Evolutionary conservation across 2,888 invertebrate genomes (phyloP).

Genomic region (Drosophila anomelani): DNA sequence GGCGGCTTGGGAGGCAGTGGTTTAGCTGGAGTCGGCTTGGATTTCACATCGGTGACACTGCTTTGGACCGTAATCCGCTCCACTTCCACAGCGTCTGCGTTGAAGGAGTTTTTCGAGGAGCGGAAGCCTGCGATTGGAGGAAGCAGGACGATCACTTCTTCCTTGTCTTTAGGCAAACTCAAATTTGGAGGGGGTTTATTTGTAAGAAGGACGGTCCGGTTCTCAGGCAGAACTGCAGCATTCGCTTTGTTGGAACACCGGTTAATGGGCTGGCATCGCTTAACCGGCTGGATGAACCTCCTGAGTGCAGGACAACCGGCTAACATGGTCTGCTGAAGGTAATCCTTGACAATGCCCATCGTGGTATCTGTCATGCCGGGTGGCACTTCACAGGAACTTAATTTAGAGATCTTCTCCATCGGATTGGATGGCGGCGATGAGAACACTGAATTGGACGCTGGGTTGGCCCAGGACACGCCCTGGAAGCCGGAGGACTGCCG

Average conservation of each 20-base stretch:
- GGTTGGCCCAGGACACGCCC: conserved; percentile 29
- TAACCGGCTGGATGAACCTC: not conserved
- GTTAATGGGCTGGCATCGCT: not conserved
- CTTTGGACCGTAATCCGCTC: conserved; percentile 4
- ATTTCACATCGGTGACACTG: not conserved
- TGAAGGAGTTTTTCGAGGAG: conserved; percentile 55
- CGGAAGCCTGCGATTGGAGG: conserved; percentile 51
- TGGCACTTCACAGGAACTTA: conserved; percentile 38
- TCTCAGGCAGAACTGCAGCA: not conserved
- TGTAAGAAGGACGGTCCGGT: conserved; percentile 1
- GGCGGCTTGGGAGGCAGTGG: conserved; percentile 26
- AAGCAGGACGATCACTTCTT: conserved; percentile 52
- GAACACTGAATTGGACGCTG: not conserved
- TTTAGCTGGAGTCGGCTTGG: not conserved
- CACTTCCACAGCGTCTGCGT: conserved; percentile 9
- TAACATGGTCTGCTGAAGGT: conserved; percentile 7
- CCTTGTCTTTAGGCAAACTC: conserved; percentile 12
- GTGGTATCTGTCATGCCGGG: conserved; percentile 27
- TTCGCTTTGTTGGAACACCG: conserved; percentile 9
- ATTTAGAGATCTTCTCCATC: conserved; percentile 12
- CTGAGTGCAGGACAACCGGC: no score
- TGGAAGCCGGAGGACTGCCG: conserved; percentile 42
- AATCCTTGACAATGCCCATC: conserved; percentile 33
- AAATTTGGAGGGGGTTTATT: conserved; percentile 39
- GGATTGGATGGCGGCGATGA: not conserved